Percentiles rank a stretch among this genome's conserved stretches.
Conservation (phyloP, 2,888 invertebrate genomes). For the Noctuana brunneofusca region DNA sequence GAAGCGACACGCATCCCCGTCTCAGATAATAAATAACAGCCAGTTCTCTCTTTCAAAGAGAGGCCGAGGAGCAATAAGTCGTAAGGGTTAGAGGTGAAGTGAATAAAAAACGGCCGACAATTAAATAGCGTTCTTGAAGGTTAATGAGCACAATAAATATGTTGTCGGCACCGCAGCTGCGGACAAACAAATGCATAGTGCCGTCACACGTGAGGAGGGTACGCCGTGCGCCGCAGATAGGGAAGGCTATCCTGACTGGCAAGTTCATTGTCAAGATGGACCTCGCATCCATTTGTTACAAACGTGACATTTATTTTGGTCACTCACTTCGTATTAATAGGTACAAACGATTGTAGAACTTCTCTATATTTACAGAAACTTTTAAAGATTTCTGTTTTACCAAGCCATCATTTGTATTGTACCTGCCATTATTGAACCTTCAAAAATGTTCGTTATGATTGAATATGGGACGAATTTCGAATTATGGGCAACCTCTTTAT, state of each 20-base stretch:
- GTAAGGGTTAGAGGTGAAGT: slow-evolving; percentile 81
- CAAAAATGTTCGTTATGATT: no score
- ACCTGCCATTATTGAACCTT: no score
- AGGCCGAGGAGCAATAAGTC: slow-evolving; percentile 80
- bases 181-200: slow-evolving; percentile 76
- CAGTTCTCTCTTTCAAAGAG: slow-evolving; percentile 80
- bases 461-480: no score
- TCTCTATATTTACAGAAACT: no score
- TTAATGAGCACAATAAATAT: slow-evolving; percentile 83
- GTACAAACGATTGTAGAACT: no score
- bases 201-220: slow-evolving; percentile 77
- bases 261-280: slow-evolving; percentile 67
- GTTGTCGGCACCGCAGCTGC: slow-evolving; percentile 82
- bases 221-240: slow-evolving; percentile 39
- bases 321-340: no score
- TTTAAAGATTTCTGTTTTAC: no score
- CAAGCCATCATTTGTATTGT: no score
- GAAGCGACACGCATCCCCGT: slow-evolving; percentile 75
- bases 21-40: slow-evolving; percentile 78
- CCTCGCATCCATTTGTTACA: slow-evolving; percentile 53
- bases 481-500: no score
- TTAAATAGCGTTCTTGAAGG: slow-evolving; percentile 83
- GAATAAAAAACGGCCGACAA: slow-evolving; percentile 83
- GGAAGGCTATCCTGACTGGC: slow-evolving; percentile 62
- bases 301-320: slow-evolving; percentile 53